phyloP scores from a whole-genome alignment of 2,797 vertebrate genomes.

The Trematomus bernacchii region DNA sequence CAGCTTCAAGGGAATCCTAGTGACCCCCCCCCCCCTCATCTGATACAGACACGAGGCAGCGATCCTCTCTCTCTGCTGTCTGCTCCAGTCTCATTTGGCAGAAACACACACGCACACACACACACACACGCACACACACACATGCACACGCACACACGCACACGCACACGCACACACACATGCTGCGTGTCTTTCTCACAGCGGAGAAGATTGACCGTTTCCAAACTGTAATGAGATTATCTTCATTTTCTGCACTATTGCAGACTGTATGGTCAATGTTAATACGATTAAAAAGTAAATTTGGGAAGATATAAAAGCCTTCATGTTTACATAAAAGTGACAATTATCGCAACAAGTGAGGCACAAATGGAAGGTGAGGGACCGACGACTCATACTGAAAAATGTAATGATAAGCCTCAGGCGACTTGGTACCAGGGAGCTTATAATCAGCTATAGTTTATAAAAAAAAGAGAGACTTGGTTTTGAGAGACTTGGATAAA shows the following conservation, averaged over 20 bases:
- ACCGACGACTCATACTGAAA: not conserved
- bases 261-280: conserved; percentile 3
- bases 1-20: conserved; percentile 74
- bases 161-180: conserved; percentile 7
- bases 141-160: not conserved
- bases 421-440: not conserved
- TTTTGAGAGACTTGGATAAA: not conserved
- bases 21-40: conserved; percentile 63
- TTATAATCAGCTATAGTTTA: not conserved
- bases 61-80: conserved; percentile 53
- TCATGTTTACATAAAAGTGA: conserved; percentile 2
- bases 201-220: conserved; percentile 26
- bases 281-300: conserved; percentile 6
- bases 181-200: conserved; percentile 23
- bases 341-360: conserved; percentile 51
- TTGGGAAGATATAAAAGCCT: not conserved
- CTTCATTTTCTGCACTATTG: conserved; percentile 12
- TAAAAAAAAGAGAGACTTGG: not conserved
- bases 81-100: conserved; percentile 55
- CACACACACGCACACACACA: not conserved
- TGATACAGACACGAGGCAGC: conserved; percentile 61
- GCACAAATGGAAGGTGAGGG: conserved; percentile 14
- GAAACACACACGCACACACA: conserved; percentile 23
- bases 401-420: conserved; percentile 3
- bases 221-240: conserved; percentile 41